These are phyloP conservation scores for Nowickia ferox DNA, from an alignment of 2,888 invertebrate genomes.

Conservation along the genomic window DNA sequence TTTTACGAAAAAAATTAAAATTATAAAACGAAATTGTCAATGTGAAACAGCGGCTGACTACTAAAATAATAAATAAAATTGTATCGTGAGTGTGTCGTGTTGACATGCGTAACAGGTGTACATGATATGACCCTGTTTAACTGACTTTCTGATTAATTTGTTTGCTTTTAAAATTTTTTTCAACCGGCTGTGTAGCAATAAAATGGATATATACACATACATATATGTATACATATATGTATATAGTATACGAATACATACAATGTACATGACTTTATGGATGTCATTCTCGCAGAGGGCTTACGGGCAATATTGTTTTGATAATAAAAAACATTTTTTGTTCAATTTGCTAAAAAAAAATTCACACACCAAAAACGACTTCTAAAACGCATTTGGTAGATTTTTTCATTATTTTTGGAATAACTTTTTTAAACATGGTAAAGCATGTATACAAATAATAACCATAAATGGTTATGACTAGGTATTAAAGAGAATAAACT, in stretches of 20 bases:
- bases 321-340: neutral
- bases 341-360: no score
- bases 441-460: no score
- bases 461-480: no score
- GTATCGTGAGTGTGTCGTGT: neutral
- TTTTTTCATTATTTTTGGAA: no score
- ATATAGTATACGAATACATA: neutral
- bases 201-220: neutral
- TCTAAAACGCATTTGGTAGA: no score
- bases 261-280: neutral
- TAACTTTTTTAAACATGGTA: no score
- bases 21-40: neutral
- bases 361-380: no score
- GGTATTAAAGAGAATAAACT: no score
- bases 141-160: neutral
- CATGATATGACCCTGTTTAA: conserved; percentile 27
- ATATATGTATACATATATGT: neutral
- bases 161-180: neutral
- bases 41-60: neutral
- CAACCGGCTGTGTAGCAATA: conserved; percentile 8
- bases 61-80: conserved; percentile 4
- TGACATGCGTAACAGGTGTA: conserved; percentile 6
- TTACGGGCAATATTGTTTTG: no score
- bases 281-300: no score
- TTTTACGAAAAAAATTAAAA: conserved; percentile 9